Conservation (phyloP, 1,140 invertebrate genomes). For the Adelges cooleyi region DNA sequence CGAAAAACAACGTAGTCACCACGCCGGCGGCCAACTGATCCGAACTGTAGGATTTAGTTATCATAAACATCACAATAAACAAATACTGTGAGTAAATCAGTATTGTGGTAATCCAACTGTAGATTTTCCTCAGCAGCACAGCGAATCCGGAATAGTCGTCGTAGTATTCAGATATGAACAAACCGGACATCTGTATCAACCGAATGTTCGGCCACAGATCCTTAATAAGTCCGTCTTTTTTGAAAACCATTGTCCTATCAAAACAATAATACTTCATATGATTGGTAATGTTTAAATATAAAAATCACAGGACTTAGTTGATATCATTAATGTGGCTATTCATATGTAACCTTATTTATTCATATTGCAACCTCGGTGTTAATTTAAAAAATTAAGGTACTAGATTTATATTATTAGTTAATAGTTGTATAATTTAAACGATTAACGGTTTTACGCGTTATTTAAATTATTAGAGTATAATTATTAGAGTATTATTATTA, state of each 20-base stretch:
- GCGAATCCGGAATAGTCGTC: slow-evolving; percentile 36
- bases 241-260: slow-evolving; percentile 47
- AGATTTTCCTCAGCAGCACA: slow-evolving; percentile 46
- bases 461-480: no score
- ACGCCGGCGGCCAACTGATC: slow-evolving; percentile 69
- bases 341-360: no score
- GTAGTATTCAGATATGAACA: slow-evolving; percentile 68
- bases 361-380: no score
- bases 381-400: no score
- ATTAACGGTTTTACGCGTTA: no score
- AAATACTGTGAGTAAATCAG: slow-evolving; percentile 34
- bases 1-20: slow-evolving; percentile 67
- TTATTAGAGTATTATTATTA: no score
- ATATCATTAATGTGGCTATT: no score
- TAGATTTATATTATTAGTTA: no score
- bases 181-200: slow-evolving; percentile 59
- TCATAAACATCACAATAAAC: slow-evolving; percentile 53
- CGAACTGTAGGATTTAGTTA: slow-evolving; percentile 58
- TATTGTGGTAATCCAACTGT: slow-evolving; percentile 38
- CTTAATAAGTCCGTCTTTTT: slow-evolving; percentile 56
- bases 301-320: no score
- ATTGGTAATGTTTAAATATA: no score
- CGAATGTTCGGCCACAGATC: slow-evolving; percentile 70
- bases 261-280: no score
- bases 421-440: no score